These are phyloP conservation scores for Asteroscopus sphinx DNA, from an alignment of 2,888 invertebrate genomes.

Conservation along the genomic window DNA sequence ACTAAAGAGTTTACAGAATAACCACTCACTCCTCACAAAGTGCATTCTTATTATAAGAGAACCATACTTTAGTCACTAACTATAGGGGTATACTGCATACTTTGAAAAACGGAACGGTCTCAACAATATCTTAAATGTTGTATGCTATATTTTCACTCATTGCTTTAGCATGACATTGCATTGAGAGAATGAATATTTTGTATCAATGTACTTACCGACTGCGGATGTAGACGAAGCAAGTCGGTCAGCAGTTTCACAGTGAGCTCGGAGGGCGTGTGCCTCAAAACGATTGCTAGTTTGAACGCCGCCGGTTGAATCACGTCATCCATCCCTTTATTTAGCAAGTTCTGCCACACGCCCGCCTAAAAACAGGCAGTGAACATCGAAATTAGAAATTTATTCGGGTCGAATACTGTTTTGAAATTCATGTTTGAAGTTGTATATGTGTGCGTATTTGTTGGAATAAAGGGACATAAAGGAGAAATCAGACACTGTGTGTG, in stretches of 20 bases:
- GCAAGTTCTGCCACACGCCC: constrained; percentile 79
- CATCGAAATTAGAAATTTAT: constrained; percentile 2
- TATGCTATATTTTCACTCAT: too few relatives aligned
- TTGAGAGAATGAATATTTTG: not conserved
- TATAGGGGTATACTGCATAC: too few relatives aligned
- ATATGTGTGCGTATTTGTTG: constrained; percentile 7
- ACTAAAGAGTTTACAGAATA: too few relatives aligned
- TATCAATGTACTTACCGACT: constrained; percentile 69
- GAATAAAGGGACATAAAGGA: constrained; percentile 1
- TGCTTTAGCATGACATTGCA: not conserved
- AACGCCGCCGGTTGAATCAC: constrained; percentile 83
- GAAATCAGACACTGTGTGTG: constrained; percentile 9
- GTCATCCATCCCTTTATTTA: constrained; percentile 76
- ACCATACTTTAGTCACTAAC: too few relatives aligned
- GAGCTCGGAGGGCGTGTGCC: constrained; percentile 81
- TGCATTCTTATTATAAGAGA: too few relatives aligned
- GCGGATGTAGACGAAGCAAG: constrained; percentile 76
- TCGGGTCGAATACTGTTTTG: not conserved
- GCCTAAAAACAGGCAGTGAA: constrained; percentile 69
- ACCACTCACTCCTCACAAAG: too few relatives aligned
- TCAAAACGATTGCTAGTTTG: constrained; percentile 80
- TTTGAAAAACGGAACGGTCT: too few relatives aligned
- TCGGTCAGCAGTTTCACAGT: constrained; percentile 74
- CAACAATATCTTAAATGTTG: too few relatives aligned
- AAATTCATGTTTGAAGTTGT: constrained; percentile 8